Base-by-base conservation (phyloP, 1,140 invertebrate genomes). In the Megalopta genalis region DNA sequence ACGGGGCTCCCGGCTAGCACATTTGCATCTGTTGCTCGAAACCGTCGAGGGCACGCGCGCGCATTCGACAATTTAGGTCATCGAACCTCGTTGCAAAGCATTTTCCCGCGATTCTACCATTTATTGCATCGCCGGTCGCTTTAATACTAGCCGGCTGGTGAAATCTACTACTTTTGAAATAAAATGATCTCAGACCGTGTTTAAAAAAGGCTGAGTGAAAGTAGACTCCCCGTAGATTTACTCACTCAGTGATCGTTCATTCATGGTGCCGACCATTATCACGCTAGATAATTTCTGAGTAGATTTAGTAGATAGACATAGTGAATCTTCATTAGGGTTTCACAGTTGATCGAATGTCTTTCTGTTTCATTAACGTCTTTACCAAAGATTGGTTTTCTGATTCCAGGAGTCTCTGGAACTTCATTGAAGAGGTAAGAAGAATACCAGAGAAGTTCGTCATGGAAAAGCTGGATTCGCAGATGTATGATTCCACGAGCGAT, bases 391-490 rank as follows among this genome's bases (percentile, higher is more conserved):
- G 8, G 46, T 18, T 21, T 52, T 18, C 1, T 4, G 16, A 52
- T 57, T 72, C 39, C 54, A 92, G 91, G 88, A 89, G 74, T 66
- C 82, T 93, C 2, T 90, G 87, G 89, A 65, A 75, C 0, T 91
- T 93, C 54, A 89, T 93, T 6, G 90, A 93, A 69, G 87, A 90
- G 37, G 3, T 93, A 9, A 91, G 83, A 18, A 90, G 88, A 62
- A 69, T 21, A 12, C 91, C 91, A 0, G 90, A 91, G 52, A 88
- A 88, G 46, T 92, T 86, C 76, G 84, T 89, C 0, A 60, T 81
- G 8, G 63, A 88, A 1, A 88, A 85, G 39, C 6, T 32, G 12
- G 60, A 80, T 23, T 0, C 16, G 0, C 74, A 73, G 9, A 37
- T 65, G 37, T 87, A 88, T 12, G 90, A 91, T 59, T 66, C 82